phyloP scores from a whole-genome alignment of 2,888 invertebrate species.

The Sarcophaga variegata region DNA sequence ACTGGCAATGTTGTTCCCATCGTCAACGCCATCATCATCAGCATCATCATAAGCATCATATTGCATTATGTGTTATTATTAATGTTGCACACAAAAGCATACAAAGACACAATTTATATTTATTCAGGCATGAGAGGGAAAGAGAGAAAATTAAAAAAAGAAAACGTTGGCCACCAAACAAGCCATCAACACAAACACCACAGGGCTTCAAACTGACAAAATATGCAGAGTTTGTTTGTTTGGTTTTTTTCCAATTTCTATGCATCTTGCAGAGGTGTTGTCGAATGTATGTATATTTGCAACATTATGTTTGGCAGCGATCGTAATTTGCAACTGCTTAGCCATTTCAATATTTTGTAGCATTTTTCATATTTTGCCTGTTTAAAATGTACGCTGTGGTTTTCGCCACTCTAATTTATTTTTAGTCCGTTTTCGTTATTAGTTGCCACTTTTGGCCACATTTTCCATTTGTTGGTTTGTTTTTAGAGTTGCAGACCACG shows the following conservation, averaged over 20 bases:
- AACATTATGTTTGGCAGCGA: conserved; percentile 24
- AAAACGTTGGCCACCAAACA: conserved; percentile 10
- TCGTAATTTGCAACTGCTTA: conserved; percentile 25
- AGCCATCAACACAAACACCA: conserved; percentile 38
- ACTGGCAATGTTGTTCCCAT: neutral
- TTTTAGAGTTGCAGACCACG: conserved; percentile 53
- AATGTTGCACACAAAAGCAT: neutral
- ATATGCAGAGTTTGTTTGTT: too few relatives aligned
- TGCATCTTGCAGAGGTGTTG: too few relatives aligned
- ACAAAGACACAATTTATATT: too few relatives aligned
- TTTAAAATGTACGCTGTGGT: conserved; percentile 42
- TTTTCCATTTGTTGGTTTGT: conserved; percentile 24
- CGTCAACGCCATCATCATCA: neutral
- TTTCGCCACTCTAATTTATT: conserved; percentile 43
- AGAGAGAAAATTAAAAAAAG: neutral
- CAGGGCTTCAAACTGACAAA: conserved; percentile 35
- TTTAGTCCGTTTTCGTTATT: conserved; percentile 41
- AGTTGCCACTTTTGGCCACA: conserved; percentile 18
- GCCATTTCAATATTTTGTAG: neutral
- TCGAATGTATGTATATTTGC: too few relatives aligned
- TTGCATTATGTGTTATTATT: conserved; percentile 20
- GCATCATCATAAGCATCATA: neutral
- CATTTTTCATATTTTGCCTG: conserved; percentile 2
- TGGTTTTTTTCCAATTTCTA: too few relatives aligned
- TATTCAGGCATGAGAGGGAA: neutral